These are phyloP conservation scores for Lucilia cuprina DNA, from an alignment of 1,140 invertebrate genomes.

Conservation along the genomic window DNA sequence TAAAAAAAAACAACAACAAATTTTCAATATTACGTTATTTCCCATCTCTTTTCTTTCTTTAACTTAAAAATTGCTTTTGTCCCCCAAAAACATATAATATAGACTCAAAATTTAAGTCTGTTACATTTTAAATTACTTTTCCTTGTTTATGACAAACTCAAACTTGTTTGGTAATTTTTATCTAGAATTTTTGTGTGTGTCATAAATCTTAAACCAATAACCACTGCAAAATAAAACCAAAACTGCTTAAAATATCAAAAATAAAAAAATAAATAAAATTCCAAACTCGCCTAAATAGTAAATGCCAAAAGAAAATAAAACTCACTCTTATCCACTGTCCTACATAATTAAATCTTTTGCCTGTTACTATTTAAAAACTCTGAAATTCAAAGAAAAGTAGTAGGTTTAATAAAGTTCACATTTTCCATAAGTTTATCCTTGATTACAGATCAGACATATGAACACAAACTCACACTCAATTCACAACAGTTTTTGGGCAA, in stretches of 20 bases:
- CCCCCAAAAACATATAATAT: no score
- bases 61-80: no score
- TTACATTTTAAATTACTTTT: not conserved
- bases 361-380: not conserved
- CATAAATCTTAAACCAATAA: constrained; percentile 2
- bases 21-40: no score
- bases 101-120: no score
- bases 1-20: no score
- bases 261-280: not conserved
- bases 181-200: not conserved
- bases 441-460: constrained; percentile 1
- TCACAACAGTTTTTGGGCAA: not conserved
- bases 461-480: not conserved
- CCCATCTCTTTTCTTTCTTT: no score
- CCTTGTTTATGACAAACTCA: constrained; percentile 4
- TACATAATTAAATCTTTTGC: not conserved
- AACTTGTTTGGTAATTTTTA: not conserved
- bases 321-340: not conserved
- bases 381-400: not conserved
- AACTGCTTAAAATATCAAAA: no score
- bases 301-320: not conserved
- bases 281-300: not conserved
- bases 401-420: constrained; percentile 9
- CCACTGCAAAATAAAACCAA: not conserved
- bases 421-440: constrained; percentile 11